Evolutionary conservation across 2,888 invertebrate genomes (phyloP), one percentile per base, ranked within the genome.

Genomic region (Drosophila phalerata): DNA sequence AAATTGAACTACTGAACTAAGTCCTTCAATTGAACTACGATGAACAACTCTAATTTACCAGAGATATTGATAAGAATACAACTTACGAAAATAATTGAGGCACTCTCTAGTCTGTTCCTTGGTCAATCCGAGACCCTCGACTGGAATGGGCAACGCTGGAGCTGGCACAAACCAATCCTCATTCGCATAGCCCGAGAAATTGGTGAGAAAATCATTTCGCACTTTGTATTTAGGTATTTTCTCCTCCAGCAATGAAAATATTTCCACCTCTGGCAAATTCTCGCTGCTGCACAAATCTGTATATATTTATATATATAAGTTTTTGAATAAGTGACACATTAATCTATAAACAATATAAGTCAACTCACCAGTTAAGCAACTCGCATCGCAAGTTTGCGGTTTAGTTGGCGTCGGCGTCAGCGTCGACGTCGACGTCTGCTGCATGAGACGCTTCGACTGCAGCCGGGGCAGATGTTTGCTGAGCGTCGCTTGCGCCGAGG

Each of bases 61-160:
- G 13, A 22, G 0, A 17, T 22, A 43, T 6, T 43, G 13, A 22
- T 43, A 22, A 22, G 43, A 22, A 22, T n/a, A 6, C 9, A 93
- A 97, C 98, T 97, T 93, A 98, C 98, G 96, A 94, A 98, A 98
- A 94, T 98, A 98, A 94, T 98, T 98, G 89, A 98, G 96, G 64
- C 98, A 98, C 94, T 98, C 98, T 93, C 97, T 96, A 93, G 98
- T 97, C 94, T 98, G 97, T 93, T 98, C 98, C 94, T 97, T 97
- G 64, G 97, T 97, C 79, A 98, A 94, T 89, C 96, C 96, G 88
- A 96, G 94, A 89, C 97, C 96, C 81, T 94, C 94, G 90, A 96
- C 94, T 81, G 95, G 94, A 83, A 96, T 93, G 81, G 95, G 95
- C 79, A 98, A 94, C 73, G 97, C 97, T 75, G 98, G 98, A 73